phyloP scores from a whole-genome alignment of 92 coral and sea anemone species.

The Hydrozoanthus gracilis region DNA sequence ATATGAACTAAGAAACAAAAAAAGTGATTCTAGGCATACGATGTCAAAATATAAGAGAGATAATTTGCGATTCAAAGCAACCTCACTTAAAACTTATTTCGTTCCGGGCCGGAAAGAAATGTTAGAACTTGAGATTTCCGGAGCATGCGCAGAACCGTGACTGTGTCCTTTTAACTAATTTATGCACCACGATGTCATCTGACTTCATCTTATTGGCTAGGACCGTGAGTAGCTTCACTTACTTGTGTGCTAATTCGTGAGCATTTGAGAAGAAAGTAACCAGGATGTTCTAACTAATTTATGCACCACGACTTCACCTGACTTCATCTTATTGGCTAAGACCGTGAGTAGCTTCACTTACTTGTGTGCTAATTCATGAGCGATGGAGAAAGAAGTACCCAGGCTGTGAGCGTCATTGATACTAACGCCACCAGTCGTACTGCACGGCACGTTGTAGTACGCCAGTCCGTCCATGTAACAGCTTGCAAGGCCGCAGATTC shows the following conservation, averaged over 20 bases:
- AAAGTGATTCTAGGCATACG: too few species aligned
- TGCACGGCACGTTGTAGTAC: slow-evolving; percentile 26
- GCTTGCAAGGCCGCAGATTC: slow-evolving; percentile 31
- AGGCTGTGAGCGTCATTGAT: slow-evolving; percentile 43
- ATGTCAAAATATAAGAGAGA: too few species aligned
- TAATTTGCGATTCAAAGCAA: too few species aligned
- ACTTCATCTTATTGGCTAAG: not conserved
- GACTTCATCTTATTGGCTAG: not conserved
- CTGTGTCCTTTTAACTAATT: too few species aligned
- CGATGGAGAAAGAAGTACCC: slow-evolving; percentile 33
- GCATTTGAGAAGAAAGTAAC: too few species aligned
- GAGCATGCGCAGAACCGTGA: too few species aligned
- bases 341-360: not conserved
- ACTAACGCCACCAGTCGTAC: not conserved
- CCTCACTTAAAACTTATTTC: too few species aligned
- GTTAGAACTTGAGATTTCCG: too few species aligned
- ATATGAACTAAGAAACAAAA: too few species aligned
- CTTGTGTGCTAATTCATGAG: slow-evolving; percentile 45
- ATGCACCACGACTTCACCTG: not conserved
- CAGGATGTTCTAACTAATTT: too few species aligned
- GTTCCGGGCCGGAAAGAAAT: too few species aligned
- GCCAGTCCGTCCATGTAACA: slow-evolving; percentile 44
- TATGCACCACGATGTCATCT: not conserved
- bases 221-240: not conserved
- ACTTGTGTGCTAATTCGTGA: slow-evolving; percentile 46